phyloP scores from a whole-genome alignment of 2,888 invertebrate genomes.

The Agriopis leucophaearia region DNA sequence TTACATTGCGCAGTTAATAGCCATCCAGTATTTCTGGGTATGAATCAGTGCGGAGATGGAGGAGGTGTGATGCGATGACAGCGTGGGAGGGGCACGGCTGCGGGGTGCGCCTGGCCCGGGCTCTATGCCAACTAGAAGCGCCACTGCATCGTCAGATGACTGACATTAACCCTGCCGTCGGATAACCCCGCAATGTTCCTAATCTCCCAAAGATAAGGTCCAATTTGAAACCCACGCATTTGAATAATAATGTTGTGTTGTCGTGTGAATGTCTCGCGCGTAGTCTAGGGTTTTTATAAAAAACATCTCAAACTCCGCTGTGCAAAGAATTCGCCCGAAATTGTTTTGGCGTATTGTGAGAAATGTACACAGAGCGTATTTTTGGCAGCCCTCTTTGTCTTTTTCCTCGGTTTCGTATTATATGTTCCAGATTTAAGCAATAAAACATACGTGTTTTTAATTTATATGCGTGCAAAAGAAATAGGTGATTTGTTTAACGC shows the following conservation, averaged over 20 bases:
- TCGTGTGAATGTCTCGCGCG: slow-evolving; percentile 75
- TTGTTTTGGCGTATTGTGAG: slow-evolving; percentile 59
- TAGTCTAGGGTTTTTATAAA: slow-evolving; percentile 79
- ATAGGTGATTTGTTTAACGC: neutral
- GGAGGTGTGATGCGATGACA: slow-evolving; percentile 68
- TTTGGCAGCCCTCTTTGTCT: slow-evolving; percentile 43
- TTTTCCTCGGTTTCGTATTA: slow-evolving; percentile 10
- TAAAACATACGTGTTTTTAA: slow-evolving; percentile 13
- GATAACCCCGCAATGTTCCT: slow-evolving; percentile 49
- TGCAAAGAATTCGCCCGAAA: slow-evolving; percentile 64
- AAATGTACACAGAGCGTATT: slow-evolving; percentile 53
- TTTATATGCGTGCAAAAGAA: slow-evolving; percentile 9
- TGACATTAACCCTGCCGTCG: slow-evolving; percentile 53
- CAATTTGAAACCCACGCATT: slow-evolving; percentile 51
- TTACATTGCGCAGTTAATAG: slow-evolving; percentile 68
- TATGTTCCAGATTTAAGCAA: slow-evolving; percentile 30
- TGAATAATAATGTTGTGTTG: slow-evolving; percentile 46
- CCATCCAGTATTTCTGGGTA: slow-evolving; percentile 63
- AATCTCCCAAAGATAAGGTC: slow-evolving; percentile 57
- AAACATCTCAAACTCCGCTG: slow-evolving; percentile 72
- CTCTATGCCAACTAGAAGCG: slow-evolving; percentile 80
- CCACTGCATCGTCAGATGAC: slow-evolving; percentile 75
- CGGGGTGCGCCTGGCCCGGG: slow-evolving; percentile 73
- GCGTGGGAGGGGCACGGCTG: slow-evolving; percentile 67
- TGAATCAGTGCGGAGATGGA: slow-evolving; percentile 70